Conservation (phyloP, 2,113 vertebrate species). For the Microtus ochrogaster region DNA sequence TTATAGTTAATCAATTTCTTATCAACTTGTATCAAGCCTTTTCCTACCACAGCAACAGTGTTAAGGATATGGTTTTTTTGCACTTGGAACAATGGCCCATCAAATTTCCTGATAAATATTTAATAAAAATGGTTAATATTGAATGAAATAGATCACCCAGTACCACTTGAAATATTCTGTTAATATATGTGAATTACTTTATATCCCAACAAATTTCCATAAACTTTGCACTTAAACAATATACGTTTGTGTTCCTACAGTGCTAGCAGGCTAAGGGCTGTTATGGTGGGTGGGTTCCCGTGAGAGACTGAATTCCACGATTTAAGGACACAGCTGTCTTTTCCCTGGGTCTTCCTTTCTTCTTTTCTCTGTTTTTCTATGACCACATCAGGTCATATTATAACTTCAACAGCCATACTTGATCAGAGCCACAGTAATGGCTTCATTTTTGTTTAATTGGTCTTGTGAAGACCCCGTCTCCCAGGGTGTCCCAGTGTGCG, state of each 20-base stretch:
- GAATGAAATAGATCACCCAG: background rate
- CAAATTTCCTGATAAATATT: background rate
- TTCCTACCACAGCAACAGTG: background rate
- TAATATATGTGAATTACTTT: background rate
- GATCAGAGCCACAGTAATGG: background rate
- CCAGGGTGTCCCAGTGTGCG: accelerated
- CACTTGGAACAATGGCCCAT: background rate
- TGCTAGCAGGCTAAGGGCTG: too few species aligned
- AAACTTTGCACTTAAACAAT: background rate
- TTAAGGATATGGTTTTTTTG: background rate
- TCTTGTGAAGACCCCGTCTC: background rate
- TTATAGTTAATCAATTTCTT: background rate
- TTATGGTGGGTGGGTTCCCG: background rate
- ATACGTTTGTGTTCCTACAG: background rate
- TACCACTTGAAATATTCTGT: background rate
- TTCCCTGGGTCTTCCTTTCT: too few species aligned
- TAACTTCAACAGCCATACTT: background rate
- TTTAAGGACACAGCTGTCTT: background rate
- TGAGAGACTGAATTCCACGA: background rate
- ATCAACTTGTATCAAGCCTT: background rate
- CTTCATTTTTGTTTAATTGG: background rate
- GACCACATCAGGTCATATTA: too few species aligned
- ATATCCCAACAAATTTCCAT: background rate
- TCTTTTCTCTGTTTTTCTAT: background rate
- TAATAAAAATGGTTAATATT: background rate